A percentile compares a stretch with the other conserved stretches of the same genome.
phyloP scores from a whole-genome alignment of 2,888 invertebrate species.

The Atherix ibis region DNA sequence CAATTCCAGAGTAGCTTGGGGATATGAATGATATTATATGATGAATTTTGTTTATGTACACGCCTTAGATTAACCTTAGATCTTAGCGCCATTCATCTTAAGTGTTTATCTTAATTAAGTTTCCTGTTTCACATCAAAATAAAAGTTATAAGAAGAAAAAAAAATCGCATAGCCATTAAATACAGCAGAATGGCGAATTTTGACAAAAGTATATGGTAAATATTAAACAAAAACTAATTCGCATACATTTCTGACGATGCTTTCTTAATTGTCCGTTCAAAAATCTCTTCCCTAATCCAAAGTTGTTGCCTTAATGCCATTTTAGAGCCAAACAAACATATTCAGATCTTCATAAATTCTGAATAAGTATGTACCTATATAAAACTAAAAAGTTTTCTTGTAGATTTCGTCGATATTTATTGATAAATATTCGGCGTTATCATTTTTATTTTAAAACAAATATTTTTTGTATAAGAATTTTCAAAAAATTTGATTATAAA shows the following conservation, averaged over 20 bases:
- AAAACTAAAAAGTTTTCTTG: constrained; percentile 2
- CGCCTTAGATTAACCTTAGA: constrained; percentile 7
- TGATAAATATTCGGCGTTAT: background rate
- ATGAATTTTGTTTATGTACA: too few species aligned
- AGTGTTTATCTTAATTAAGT: constrained; percentile 10
- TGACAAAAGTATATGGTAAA: too few species aligned
- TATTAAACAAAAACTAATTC: background rate
- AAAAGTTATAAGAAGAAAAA: too few species aligned
- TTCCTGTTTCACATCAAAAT: constrained; percentile 6
- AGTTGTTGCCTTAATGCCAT: background rate
- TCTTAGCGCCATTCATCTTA: constrained; percentile 7
- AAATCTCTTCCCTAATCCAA: background rate
- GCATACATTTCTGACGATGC: background rate
- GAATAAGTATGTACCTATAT: background rate
- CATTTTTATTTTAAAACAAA: background rate
- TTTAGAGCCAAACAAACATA: background rate
- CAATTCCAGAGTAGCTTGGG: too few species aligned
- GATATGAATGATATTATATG: too few species aligned
- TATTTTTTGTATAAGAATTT: background rate
- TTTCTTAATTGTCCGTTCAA: background rate
- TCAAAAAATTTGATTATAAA: background rate
- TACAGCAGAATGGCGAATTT: too few species aligned
- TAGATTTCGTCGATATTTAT: constrained; percentile 3
- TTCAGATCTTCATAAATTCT: background rate
- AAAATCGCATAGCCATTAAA: too few species aligned